These are phyloP conservation scores for human (Homo sapiens) DNA, from an alignment of 2,113 vertebrate genomes.

Conservation along the genomic window GRCh38 chr6:123552001-123552500, in stretches of 20 bases:
- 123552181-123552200: neutral
- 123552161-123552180: neutral
- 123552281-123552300: conserved; percentile 21
- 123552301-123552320: conserved; percentile 11
- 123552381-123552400: neutral
- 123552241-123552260: conserved; percentile 14
- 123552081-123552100: neutral
- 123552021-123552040: neutral
- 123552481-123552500: neutral
- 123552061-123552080: neutral
- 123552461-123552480: neutral
- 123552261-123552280: neutral
- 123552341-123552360: neutral
- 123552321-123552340: neutral
- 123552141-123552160: conserved; percentile 13
- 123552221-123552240: conserved; percentile 24
- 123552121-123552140: neutral
- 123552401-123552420: neutral
- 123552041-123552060: neutral
- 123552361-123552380: neutral
- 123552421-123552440: neutral
- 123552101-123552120: conserved; percentile 16
- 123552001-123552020: neutral
- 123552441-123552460: neutral
- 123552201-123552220: neutral